Percentiles rank a stretch among this genome's conserved stretches.
Evolutionary conservation across 2,113 vertebrate species (phyloP).

Genomic region (Mobula birostris): DNA sequence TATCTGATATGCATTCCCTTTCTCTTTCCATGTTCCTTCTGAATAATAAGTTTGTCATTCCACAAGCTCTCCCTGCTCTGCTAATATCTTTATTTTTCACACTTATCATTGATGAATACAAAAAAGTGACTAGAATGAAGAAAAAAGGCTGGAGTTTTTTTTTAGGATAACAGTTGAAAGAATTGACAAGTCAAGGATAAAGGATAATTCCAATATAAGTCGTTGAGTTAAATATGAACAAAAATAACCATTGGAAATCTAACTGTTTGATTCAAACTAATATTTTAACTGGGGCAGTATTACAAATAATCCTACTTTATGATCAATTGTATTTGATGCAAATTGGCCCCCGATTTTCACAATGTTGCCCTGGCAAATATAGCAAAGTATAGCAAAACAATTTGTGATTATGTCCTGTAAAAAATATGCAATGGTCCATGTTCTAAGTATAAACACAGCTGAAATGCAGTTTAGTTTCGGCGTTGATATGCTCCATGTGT

Average conservation of each 20-base stretch:
- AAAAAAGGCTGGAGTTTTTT: too few species aligned
- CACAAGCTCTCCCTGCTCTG: not conserved
- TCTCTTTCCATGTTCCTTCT: not conserved
- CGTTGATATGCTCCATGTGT: constrained; percentile 17
- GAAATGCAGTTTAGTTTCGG: not conserved
- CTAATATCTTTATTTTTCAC: not conserved
- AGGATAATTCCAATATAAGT: not conserved
- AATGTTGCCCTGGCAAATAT: not conserved
- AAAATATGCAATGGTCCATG: not conserved
- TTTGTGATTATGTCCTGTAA: not conserved
- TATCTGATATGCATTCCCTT: not conserved
- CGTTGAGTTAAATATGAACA: not conserved
- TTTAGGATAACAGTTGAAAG: not conserved
- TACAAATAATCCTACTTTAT: not conserved
- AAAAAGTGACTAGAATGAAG: not conserved
- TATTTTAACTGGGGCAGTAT: not conserved
- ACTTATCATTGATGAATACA: not conserved
- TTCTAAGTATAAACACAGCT: not conserved
- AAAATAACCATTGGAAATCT: not conserved
- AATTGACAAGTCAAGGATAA: not conserved
- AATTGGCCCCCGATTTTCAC: not conserved
- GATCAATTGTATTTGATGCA: not conserved
- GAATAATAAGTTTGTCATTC: not conserved
- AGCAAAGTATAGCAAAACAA: too few species aligned
- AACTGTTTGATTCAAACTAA: not conserved